Evolutionary conservation across 1,140 invertebrate species (phyloP), one percentile per base, ranked within the genome.

Genomic region (Andricus grossulariae): DNA sequence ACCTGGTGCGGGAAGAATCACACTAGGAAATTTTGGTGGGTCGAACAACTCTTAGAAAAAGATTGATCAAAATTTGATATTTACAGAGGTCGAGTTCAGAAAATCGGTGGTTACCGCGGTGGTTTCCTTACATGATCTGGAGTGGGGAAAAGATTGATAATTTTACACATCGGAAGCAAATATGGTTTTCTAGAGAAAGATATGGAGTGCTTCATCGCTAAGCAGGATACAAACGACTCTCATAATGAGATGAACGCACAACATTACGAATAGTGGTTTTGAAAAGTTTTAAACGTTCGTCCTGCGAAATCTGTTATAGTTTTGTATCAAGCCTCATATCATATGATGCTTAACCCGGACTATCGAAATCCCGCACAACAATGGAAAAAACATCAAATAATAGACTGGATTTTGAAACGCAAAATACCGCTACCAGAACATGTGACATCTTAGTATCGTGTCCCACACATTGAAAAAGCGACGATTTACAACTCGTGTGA

Each of bases 221-320:
- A 72, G 57, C 72, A 72, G 45, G 52, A 15, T 0, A 39, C 51
- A 72, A 50, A 39, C 4, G 52, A 54, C 45, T 71, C 52, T 39
- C 60, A 76, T 25, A 32, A 72, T 19, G n/a, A 77, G 49, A 72
- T 77, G 51, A 77, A 77, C 49, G 75, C 71, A 12, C 21, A 77
- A 49, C 51, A 71, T 54, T 76, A 51, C 51, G 16, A 25, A n/a
- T 19, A 71, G 19, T 76, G 25, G 25, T 25, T 25, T 25, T 3
- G 3, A 25, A 25, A 25, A 25, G 25, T 25, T 25, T 25, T 25
- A 60, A 80, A 75, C 12, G 81, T 85, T 72, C 52, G 86, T 12
- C 81, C 80, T 21, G 39, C 45, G 7, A 78, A 78, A 50, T 82
- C 71, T 16, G 79, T 86, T 1, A 51, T 86, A 16, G 79, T 85